Conservation (phyloP, 1,140 invertebrate species). For the Phthorimaea operculella region DNA sequence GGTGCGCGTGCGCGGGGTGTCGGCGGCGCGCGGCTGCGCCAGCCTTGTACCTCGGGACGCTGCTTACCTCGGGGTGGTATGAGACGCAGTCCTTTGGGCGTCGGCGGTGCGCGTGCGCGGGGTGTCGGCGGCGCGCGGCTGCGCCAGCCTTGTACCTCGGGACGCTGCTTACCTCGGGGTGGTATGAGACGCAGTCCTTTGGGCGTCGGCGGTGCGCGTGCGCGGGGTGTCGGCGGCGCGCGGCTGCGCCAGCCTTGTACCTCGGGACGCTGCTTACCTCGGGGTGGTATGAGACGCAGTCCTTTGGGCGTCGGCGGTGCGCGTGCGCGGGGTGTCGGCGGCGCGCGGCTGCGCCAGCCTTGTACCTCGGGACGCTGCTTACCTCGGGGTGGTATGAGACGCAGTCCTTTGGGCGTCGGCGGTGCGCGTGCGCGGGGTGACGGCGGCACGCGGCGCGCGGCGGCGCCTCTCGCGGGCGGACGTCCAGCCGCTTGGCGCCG, state of each 20-base stretch:
- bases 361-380: no score
- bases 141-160: no score
- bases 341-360: no score
- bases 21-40: conserved; percentile 72
- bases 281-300: conserved; percentile 91
- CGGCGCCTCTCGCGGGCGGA: conserved; percentile 79
- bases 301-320: conserved; percentile 77
- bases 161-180: no score
- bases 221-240: no score
- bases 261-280: no score
- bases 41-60: no score
- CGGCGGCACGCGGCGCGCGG: conserved; percentile 67
- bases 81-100: conserved; percentile 85
- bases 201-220: conserved; percentile 76
- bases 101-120: conserved; percentile 72
- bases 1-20: conserved; percentile 69
- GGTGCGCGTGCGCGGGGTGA: conserved; percentile 69
- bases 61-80: conserved; percentile 89
- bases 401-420: conserved; percentile 80
- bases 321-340: conserved; percentile 67
- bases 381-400: conserved; percentile 90
- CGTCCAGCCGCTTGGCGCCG: conserved; percentile 84
- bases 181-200: conserved; percentile 86
- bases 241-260: no score
- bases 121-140: no score